Conservation (phyloP, 2,888 invertebrate genomes). For the Unio delphinus region DNA sequence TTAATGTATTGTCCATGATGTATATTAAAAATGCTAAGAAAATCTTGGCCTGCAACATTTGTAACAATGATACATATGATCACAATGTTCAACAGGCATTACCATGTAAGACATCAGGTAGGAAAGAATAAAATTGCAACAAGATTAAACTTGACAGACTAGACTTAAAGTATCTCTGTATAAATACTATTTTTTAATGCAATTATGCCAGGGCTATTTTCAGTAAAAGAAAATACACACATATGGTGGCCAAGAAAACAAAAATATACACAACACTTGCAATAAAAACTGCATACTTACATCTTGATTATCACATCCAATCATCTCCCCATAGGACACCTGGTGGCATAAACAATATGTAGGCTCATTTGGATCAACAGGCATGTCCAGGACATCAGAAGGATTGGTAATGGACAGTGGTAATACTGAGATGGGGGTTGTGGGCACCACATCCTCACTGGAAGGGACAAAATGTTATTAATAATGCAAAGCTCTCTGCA, state of each 20-base stretch:
- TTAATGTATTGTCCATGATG: too few species aligned
- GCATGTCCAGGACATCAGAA: slow-evolving; percentile 80
- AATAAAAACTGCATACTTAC: slow-evolving; percentile 50
- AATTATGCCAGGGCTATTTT: not conserved
- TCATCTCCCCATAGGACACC: slow-evolving; percentile 95
- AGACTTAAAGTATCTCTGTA: too few species aligned
- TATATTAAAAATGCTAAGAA: too few species aligned
- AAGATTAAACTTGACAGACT: not conserved
- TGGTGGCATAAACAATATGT: slow-evolving; percentile 98
- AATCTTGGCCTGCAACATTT: too few species aligned
- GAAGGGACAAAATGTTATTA: not conserved
- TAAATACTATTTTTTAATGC: not conserved
- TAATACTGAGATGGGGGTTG: slow-evolving; percentile 54
- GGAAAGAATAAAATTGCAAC: not conserved
- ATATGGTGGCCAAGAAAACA: too few species aligned
- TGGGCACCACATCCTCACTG: slow-evolving; percentile 23
- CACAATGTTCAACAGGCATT: too few species aligned
- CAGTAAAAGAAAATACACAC: not conserved
- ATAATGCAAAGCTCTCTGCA: not conserved
- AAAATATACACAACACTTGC: not conserved
- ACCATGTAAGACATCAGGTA: not conserved
- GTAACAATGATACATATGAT: too few species aligned
- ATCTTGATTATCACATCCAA: slow-evolving; percentile 88
- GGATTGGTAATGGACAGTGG: slow-evolving; percentile 67
- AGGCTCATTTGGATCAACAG: slow-evolving; percentile 94